Evolutionary conservation across 2,888 invertebrate genomes (phyloP).

Genomic region (Mythimna loreyi): DNA sequence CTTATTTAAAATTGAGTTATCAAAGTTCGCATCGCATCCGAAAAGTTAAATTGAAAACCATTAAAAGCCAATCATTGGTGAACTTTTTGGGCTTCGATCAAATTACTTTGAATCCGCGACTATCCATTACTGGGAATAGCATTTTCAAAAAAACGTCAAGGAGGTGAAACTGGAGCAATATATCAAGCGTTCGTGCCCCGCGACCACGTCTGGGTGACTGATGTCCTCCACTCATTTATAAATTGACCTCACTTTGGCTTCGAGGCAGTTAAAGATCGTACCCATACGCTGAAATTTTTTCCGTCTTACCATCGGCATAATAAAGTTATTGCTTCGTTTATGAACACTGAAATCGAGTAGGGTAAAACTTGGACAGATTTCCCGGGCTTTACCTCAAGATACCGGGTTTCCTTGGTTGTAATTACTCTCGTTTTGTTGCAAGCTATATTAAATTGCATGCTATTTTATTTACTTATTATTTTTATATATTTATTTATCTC

Average conservation of each 20-base stretch:
- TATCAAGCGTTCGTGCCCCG: slow-evolving; percentile 79
- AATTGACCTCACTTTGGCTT: slow-evolving; percentile 83
- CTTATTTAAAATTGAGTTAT: slow-evolving; percentile 78
- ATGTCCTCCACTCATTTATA: slow-evolving; percentile 85
- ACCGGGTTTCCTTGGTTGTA: no score
- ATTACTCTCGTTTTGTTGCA: no score
- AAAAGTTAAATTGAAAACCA: slow-evolving; percentile 86
- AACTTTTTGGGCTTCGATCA: slow-evolving; percentile 75
- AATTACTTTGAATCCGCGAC: slow-evolving; percentile 79
- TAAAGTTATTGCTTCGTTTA: slow-evolving; percentile 47
- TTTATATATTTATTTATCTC: no score
- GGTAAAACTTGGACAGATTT: no score
- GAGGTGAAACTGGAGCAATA: slow-evolving; percentile 81
- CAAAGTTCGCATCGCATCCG: slow-evolving; percentile 78
- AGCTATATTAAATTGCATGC: no score
- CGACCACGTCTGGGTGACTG: slow-evolving; percentile 79
- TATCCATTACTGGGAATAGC: slow-evolving; percentile 80
- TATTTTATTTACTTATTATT: no score
- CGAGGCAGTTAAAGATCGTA: slow-evolving; percentile 73
- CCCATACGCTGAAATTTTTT: slow-evolving; percentile 61
- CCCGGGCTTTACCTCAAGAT: no score
- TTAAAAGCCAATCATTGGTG: slow-evolving; percentile 81
- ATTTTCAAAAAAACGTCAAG: slow-evolving; percentile 85
- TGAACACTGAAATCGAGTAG: slow-evolving; percentile 16
- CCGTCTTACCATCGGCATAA: slow-evolving; percentile 49